phyloP scores from a whole-genome alignment of 2,888 invertebrate species.

The Panopea generosa region DNA sequence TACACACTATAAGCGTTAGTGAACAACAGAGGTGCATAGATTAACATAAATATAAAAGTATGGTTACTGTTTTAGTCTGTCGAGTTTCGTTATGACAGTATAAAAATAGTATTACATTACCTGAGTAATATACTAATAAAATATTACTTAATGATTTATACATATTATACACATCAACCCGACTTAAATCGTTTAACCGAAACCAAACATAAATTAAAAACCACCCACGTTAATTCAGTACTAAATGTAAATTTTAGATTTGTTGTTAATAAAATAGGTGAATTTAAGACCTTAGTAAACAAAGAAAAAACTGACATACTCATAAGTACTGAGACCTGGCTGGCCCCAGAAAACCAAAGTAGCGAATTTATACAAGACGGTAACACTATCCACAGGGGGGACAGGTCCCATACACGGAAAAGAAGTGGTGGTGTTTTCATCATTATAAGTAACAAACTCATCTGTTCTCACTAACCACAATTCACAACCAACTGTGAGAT shows the following conservation, averaged over 20 bases:
- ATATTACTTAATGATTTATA: no score
- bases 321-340: conserved; percentile 3
- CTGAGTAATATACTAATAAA: no score
- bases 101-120: no score
- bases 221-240: no score
- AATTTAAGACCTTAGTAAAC: neutral
- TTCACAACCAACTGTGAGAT: conserved; percentile 3
- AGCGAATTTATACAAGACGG: neutral
- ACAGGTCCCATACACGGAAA: neutral
- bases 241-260: conserved; percentile 1
- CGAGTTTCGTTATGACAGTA: no score
- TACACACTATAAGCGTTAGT: no score
- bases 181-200: no score
- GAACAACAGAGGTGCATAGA: no score
- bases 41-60: no score
- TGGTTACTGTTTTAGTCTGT: no score
- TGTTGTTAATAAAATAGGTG: neutral
- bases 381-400: neutral
- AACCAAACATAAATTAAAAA: no score
- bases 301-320: conserved; percentile 2
- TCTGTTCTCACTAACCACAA: neutral
- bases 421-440: neutral
- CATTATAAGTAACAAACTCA: neutral
- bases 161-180: no score
- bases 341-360: neutral